Base-by-base conservation (phyloP, 1,140 invertebrate species). In the Babylonia areolata region DNA sequence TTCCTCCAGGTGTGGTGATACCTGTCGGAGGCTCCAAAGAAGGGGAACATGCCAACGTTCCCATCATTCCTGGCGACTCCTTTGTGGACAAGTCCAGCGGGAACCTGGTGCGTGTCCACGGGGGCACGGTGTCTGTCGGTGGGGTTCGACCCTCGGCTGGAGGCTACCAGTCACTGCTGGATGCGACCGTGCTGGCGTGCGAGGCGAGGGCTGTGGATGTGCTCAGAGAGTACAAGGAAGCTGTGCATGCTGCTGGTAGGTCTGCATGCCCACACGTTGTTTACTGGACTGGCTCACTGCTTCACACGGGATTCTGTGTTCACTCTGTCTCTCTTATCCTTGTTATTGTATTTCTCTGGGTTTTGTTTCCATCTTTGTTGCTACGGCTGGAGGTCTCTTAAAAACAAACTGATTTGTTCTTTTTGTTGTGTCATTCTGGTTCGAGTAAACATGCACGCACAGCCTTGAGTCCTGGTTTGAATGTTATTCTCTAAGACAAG, bases 121-220 rank as follows among this genome's bases (percentile, higher is more conserved):
- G 92, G 85, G 93, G 92, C 17, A 83, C 92, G 20, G 77, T 83
- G 28, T 77, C 86, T 20, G 64, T 87, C 23, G 77, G 64, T 17
- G 81, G 51, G 15, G 91, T 93, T 35, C 69, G 86, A 78, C 90
- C 93, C 84, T 92, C 92, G 84, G 89, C 88, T 73, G 93, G 93
- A 37, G 92, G 93, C 33, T 92, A 92, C 88, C 92, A 93, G 85
- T 90, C 90, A 15, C 88, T 93, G 39, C 87, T 94, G 33, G 91
- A 93, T 85, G 89, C 91, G 0, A 92, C 85, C 85, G 90, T 92
- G 17, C 51, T 94, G 80, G 92, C 92, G 0, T 91, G 90, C 89
- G 92, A 94, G 81, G 90, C 89, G 2, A 42, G 92, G 33, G 89
- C 88, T 23, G 85, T 88, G 31, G 92, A 93, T 81, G 86, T 88